Evolutionary conservation across 2,888 invertebrate species (phyloP), one percentile per base, ranked within the genome.

Genomic region (Caenorhabditis plicata): DNA sequence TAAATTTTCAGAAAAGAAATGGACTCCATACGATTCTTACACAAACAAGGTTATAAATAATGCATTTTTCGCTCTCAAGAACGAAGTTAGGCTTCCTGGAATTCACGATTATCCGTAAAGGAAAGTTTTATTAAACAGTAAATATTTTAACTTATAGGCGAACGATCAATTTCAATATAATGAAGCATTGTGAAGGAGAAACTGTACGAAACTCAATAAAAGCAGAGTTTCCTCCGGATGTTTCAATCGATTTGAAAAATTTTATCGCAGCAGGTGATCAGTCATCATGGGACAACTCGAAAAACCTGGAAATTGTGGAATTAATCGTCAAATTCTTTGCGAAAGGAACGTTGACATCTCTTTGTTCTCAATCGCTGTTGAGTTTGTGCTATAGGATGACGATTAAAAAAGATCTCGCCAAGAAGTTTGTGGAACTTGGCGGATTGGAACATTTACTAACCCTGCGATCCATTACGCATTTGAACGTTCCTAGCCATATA

Each of bases 331-430:
- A 51, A 20, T 33, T 67, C 8, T n/a, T 8, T 67, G 2, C 17
- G 40, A 19, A 41, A 17, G 3, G 50, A 47, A 17, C 31, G 40
- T 9, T 38, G 64, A 9, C 60, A 64, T 44, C 58, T 51, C 9
- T 47, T 26, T 67, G 56, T 19, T 63, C 64, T 4, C 68, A 67
- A 45, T 72, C 74, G 2, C 42, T 72, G 27, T 61, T 78, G 38
- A 60, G 68, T 15, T 58, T 76, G 32, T 38, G 69, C 7, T 64
- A 70, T 4, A 50, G 77, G 3, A 29, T 75, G 8, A 69, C 75
- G 8, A 50, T 54, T 20, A 39, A 58, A 32, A 36, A 41, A n/a
- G 44, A 41, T 2, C 60, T 64, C 35, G 73, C 71, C 7, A 32
- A 48, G 3, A 48, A 52, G 15, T 78, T 78, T 48, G 20, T 75